phyloP scores from a whole-genome alignment of 1,140 invertebrate genomes.

The Listronotus bonariensis region DNA sequence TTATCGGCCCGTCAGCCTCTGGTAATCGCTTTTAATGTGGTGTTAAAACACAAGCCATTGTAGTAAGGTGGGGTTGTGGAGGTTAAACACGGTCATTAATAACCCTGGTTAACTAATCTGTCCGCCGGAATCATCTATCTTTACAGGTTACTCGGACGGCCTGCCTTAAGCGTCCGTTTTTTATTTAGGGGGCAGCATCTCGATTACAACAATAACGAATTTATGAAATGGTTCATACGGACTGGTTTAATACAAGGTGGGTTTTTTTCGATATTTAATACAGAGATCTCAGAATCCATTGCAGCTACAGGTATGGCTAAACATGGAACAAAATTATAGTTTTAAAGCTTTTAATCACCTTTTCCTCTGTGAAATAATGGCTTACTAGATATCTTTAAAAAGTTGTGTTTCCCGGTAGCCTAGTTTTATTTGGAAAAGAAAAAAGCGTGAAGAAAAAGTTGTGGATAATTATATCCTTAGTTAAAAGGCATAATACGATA shows the following conservation, averaged over 20 bases:
- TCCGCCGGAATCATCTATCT: constrained; percentile 55
- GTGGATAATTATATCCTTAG: too few relatives aligned
- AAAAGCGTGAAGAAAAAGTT: too few relatives aligned
- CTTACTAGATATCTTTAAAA: too few relatives aligned
- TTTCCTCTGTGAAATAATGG: too few relatives aligned
- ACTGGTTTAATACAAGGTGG: neutral
- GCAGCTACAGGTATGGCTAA: too few relatives aligned
- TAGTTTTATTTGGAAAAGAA: too few relatives aligned
- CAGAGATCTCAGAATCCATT: too few relatives aligned
- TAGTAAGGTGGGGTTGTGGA: constrained; percentile 54
- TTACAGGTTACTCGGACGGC: constrained; percentile 55
- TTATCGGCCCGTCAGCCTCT: constrained; percentile 13
- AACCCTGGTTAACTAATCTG: constrained; percentile 58
- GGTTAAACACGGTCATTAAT: constrained; percentile 58
- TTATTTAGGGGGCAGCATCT: constrained; percentile 32
- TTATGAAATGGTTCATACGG: constrained; percentile 44
- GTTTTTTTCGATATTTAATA: too few relatives aligned
- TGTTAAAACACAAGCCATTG: constrained; percentile 57
- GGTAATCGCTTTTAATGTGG: constrained; percentile 55
- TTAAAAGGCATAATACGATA: too few relatives aligned
- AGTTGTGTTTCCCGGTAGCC: too few relatives aligned
- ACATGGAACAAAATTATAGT: too few relatives aligned
- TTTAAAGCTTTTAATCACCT: too few relatives aligned
- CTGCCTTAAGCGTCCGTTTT: constrained; percentile 22
- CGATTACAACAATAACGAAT: constrained; percentile 51